A percentile compares a stretch with the other conserved stretches of the same genome.
phyloP scores from a whole-genome alignment of 2,797 vertebrate species.

The Diglossa cyanea region DNA sequence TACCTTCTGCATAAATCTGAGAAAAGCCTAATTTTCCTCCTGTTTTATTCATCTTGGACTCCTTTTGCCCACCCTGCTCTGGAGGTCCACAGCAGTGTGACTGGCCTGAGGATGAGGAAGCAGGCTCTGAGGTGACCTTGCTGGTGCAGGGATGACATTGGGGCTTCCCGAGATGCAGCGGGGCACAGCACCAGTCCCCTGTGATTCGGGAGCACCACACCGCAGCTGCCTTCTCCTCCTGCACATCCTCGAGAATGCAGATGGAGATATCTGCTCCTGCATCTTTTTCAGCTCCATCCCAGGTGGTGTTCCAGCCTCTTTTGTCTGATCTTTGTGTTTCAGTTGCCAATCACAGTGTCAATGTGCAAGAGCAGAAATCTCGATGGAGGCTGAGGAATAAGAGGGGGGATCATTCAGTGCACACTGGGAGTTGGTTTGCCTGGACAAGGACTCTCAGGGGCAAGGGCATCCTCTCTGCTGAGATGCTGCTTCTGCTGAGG shows the following conservation, averaged over 20 bases:
- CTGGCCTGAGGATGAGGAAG: background rate
- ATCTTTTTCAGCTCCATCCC: conserved; percentile 35
- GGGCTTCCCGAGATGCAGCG: conserved; percentile 18
- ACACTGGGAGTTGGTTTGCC: background rate
- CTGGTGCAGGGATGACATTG: background rate
- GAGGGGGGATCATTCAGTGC: background rate
- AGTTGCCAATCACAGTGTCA: background rate
- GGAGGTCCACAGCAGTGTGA: background rate
- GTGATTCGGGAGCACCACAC: background rate
- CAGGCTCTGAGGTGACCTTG: conserved; percentile 35
- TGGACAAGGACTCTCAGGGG: background rate
- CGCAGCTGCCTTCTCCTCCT: background rate
- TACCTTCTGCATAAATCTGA: conserved; percentile 4
- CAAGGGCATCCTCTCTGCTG: background rate
- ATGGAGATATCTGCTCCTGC: conserved; percentile 26
- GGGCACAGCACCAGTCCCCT: background rate
- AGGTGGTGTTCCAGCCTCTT: conserved; percentile 42
- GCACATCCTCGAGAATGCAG: background rate
- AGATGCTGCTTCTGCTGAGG: background rate
- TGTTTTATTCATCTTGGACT: background rate
- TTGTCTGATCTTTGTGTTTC: conserved; percentile 44
- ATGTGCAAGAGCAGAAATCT: background rate
- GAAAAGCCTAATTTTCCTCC: conserved; percentile 1
- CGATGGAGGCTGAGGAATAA: background rate
- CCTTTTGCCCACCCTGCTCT: background rate